phyloP scores from a whole-genome alignment of 2,888 invertebrate genomes.

The Ellobium chinense region DNA sequence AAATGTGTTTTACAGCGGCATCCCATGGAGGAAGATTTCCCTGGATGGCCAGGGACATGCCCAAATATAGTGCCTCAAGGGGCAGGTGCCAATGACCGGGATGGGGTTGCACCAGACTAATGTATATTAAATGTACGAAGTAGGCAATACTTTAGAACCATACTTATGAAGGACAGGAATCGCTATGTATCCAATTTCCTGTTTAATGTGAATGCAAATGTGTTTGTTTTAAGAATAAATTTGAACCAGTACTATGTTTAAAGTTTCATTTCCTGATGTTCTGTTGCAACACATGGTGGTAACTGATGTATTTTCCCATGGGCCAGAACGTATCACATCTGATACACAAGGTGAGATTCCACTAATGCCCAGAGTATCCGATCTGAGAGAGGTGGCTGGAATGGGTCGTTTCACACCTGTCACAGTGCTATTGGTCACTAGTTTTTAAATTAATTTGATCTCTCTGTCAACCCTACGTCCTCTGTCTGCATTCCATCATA shows the following conservation, averaged over 20 bases:
- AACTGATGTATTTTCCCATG: not conserved
- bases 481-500: too few species aligned
- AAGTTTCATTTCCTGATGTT: too few species aligned
- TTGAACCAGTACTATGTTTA: too few species aligned
- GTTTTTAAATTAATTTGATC: too few species aligned
- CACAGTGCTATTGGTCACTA: too few species aligned
- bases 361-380: not conserved
- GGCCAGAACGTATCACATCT: not conserved
- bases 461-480: too few species aligned
- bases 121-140: conserved; percentile 3
- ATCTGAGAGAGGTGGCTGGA: too few species aligned
- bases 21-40: conserved; percentile 15
- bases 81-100: conserved; percentile 29
- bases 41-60: conserved; percentile 23
- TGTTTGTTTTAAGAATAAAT: not conserved
- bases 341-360: not conserved
- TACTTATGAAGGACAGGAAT: conserved; percentile 34
- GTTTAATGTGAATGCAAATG: not conserved
- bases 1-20: too few species aligned
- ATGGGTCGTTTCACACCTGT: too few species aligned
- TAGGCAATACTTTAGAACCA: conserved; percentile 11
- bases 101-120: not conserved
- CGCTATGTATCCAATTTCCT: conserved; percentile 33
- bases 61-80: not conserved
- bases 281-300: too few species aligned